Conservation (phyloP, 2,797 vertebrate species). For the Agapornis canus region DNA sequence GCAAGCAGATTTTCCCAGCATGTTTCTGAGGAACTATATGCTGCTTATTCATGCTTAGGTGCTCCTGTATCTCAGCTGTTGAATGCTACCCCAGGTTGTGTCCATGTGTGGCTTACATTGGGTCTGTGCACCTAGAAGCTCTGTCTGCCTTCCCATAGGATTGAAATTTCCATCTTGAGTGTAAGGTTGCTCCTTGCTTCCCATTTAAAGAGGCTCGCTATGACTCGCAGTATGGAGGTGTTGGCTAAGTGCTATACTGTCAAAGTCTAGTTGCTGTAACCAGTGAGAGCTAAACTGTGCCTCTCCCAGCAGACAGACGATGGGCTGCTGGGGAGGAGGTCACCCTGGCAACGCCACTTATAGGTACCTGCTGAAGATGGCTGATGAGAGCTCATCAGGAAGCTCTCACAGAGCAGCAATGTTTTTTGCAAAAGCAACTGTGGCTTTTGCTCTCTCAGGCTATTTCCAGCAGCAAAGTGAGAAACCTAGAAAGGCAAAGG, state of each 20-base stretch:
- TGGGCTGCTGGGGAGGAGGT: background rate
- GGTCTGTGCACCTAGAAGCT: background rate
- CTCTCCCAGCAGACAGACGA: background rate
- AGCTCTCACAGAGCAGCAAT: background rate
- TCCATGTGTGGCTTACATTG: rapidly evolving
- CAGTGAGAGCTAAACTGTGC: background rate
- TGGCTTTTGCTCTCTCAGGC: background rate
- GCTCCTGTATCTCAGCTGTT: background rate
- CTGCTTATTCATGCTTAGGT: background rate
- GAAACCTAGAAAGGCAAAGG: background rate
- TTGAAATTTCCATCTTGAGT: background rate
- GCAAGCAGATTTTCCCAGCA: background rate
- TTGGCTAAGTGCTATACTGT: background rate
- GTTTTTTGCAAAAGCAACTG: background rate
- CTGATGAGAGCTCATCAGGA: background rate
- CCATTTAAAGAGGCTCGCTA: rapidly evolving
- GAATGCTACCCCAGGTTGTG: background rate
- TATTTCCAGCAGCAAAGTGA: background rate
- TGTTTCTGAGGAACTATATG: background rate
- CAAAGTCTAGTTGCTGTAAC: background rate
- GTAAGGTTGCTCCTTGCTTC: background rate
- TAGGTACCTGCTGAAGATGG: background rate
- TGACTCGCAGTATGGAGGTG: background rate
- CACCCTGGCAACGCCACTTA: background rate
- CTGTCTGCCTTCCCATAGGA: background rate